Conservation (phyloP, 2,888 invertebrate species). For the Crocallis elinguaria region DNA sequence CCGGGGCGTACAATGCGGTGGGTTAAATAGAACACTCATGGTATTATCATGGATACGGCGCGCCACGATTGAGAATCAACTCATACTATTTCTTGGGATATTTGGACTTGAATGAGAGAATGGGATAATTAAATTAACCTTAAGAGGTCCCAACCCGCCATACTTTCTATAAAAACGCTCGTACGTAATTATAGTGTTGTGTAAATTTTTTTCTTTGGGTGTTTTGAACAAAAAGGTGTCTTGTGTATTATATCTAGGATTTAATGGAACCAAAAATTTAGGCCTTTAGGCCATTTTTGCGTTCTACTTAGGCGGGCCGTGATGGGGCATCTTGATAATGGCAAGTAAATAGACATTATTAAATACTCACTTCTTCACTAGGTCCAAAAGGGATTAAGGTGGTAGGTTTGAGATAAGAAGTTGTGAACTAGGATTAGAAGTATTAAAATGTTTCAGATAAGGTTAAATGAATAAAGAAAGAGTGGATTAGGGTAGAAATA, state of each 20-base stretch:
- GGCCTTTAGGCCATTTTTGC: no score
- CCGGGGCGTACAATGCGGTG: slow-evolving; percentile 49
- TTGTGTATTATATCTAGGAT: no score
- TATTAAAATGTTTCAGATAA: not conserved
- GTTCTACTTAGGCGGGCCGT: no score
- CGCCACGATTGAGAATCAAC: slow-evolving; percentile 1
- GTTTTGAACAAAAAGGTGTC: no score
- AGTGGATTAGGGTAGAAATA: slow-evolving; percentile 9
- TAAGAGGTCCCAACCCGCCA: no score
- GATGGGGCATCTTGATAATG: no score
- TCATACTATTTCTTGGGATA: slow-evolving; percentile 21
- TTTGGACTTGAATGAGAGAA: not conserved
- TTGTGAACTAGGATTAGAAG: not conserved
- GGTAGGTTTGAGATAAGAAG: slow-evolving; percentile 1
- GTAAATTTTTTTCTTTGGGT: no score
- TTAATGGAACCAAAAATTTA: no score
- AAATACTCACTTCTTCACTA: slow-evolving; percentile 11
- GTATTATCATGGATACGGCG: slow-evolving; percentile 6
- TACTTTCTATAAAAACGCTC: no score
- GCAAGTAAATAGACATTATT: not conserved
- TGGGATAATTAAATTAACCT: no score
- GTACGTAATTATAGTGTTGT: no score
- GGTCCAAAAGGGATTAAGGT: slow-evolving; percentile 5
- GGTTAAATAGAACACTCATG: slow-evolving; percentile 43
- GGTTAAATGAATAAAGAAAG: not conserved